Base-by-base conservation (phyloP, 2,888 invertebrate genomes). In the Tetheella fluctuosa region DNA sequence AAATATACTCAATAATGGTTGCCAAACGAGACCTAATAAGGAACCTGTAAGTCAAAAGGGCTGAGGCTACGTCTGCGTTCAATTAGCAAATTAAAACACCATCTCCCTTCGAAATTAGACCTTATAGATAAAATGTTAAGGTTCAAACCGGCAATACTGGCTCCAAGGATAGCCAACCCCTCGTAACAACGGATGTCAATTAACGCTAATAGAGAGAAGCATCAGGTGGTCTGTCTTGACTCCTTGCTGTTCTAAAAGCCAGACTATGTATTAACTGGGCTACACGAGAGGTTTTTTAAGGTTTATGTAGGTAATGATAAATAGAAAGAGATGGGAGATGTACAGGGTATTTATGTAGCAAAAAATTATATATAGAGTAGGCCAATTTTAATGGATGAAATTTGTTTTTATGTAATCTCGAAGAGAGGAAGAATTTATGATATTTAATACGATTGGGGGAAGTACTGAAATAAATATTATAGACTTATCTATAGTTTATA, bases 181-280 rank as follows among this genome's bases (percentile, higher is more conserved):
- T 55, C 23, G 55, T 34, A 20, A 34, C 34, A 13, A 48, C 12
- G 34, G 34, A 55, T 55, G 55, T 20, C 55, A 55, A 55, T 55
- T 55, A 55, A 20, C 34, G 34, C 23, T 34, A 55, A 55, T 34
- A 55, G 20, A n/a, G 25, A n/a, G 54, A 20, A 55, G 34, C 55
- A 55, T 34, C 55, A 55, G 55, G 55, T 55, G 55, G 20, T 25
- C 34, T 23, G 23, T 55, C 34, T 20, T n/a, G 12, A 23, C 20
- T 48, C 48, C 20, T 34, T 15, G 37, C 34, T 23, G 34, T 20
- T 54, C 30, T 54, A 34, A 13, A 34, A 23, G 28, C 55, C 23
- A 28, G 17, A 28, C 39, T 39, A 54, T n/a, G 10, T 30, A 17
- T 54, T n/a, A 54, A 39, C 39, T 39, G 6, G 12, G 54, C 17